Evolutionary conservation across 37 sponge, comb jelly and placozoan genomes (phyloP), one percentile per base, ranked within the genome.

Genomic region (Amphimedon queenslandica): DNA sequence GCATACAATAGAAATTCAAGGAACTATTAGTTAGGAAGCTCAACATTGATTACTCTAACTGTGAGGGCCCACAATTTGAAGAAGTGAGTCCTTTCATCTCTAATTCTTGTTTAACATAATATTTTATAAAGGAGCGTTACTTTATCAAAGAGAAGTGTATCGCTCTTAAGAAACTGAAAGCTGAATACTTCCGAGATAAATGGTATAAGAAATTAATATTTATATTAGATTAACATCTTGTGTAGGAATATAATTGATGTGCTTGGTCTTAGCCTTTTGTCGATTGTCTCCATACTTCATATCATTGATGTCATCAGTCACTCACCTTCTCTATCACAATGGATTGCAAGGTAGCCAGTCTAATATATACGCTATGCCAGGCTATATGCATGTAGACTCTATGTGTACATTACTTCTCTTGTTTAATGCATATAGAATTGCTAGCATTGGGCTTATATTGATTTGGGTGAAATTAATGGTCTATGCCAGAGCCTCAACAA

Each of bases 181-280:
- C 74, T 2, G 39, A 39, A 32, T 81, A 81, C 40, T 81, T 81
- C 72, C 39, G 37, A 40, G 75, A 74, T 35, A 31, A 33, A 13
- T 81, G 82, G 70, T 69, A 69, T 11, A 11, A n/a, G 8, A 20
- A 63, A 63, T 24, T 20, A 29, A n/a, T 47, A 18, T 47, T 13
- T 47, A 47, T 13, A 47, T 47, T 67, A 6, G 18, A 37, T 69
- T 29, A 47, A 35, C 23, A n/a, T n/a, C n/a, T n/a, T n/a, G n/a
- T 72, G 40, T 33, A 79, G 80, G 87, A 80, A 87, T 29, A 6
- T 70, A 6, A 67, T 81, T 8, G 87, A 87, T 63, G 66, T 75
- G 28, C 4, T 66, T 29, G 53, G 56, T 25, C 76, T 71, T 37
- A 0, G 63, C 0, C 23, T 53, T 2, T 37, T 87, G 60, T 1